Percentiles rank a stretch among this genome's conserved stretches.
These are phyloP conservation scores for Saguinus midas DNA, from an alignment of 2,113 vertebrate genomes.

Conservation along the genomic window DNA sequence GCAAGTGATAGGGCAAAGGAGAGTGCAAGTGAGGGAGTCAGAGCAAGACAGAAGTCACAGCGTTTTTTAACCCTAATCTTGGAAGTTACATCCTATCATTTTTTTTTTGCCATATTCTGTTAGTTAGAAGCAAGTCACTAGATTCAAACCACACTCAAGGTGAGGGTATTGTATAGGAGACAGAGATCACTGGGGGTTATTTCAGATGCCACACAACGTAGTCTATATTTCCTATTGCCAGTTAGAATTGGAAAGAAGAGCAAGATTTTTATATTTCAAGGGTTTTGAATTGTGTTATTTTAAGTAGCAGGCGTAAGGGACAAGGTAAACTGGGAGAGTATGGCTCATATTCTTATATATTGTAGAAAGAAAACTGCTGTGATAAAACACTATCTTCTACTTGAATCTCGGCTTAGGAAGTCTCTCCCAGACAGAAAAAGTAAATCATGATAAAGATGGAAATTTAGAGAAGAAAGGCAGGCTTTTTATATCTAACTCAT, in stretches of 20 bases:
- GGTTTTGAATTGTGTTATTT: not conserved
- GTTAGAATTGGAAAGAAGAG: not conserved
- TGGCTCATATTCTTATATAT: not conserved
- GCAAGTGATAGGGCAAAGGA: not conserved
- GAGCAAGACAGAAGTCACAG: not conserved
- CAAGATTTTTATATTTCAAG: not conserved
- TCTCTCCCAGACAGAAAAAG: not conserved
- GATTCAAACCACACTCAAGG: not conserved
- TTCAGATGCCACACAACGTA: not conserved
- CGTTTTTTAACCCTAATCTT: not conserved
- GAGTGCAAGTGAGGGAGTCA: not conserved
- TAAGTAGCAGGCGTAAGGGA: not conserved
- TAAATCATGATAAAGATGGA: not conserved
- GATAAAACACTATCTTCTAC: not conserved
- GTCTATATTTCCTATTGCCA: not conserved
- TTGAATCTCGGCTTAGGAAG: not conserved
- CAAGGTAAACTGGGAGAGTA: not conserved
- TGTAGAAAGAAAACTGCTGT: not conserved
- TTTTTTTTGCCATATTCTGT: not conserved
- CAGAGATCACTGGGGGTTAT: not conserved
- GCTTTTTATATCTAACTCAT: not conserved
- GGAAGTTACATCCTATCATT: not conserved
- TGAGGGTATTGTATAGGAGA: not conserved
- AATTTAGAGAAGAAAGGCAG: not conserved
- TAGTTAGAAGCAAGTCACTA: not conserved